Evolutionary conservation across 1,140 invertebrate genomes (phyloP).

Genomic region (Acyrthosiphon pisum): DNA sequence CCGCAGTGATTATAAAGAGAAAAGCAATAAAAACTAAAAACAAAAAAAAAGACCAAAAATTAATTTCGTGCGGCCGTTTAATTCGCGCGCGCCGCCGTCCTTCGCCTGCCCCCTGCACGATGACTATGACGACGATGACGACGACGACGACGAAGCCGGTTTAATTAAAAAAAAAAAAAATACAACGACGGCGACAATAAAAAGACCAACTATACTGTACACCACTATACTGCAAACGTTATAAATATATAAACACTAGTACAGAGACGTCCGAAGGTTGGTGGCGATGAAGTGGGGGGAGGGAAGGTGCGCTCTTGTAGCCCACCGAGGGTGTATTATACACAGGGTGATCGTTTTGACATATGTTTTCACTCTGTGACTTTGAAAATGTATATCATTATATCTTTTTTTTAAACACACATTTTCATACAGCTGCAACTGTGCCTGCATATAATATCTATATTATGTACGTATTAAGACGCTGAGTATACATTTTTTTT

Average conservation of each 20-base stretch:
- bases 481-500: no score
- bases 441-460: no score
- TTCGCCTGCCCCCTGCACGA: not conserved
- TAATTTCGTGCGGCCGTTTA: conserved; percentile 46
- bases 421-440: not conserved
- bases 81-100: not conserved
- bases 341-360: not conserved
- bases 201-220: not conserved
- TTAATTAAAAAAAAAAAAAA: conserved; percentile 47
- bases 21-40: conserved; percentile 13
- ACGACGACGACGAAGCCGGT: not conserved
- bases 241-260: not conserved
- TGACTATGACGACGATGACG: not conserved
- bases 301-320: not conserved
- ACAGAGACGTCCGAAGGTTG: not conserved
- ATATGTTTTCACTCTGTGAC: not conserved
- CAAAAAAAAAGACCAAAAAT: conserved; percentile 34
- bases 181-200: conserved; percentile 17
- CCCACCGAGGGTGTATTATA: not conserved
- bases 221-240: not conserved
- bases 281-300: not conserved
- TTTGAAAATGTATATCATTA: not conserved
- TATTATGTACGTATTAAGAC: not conserved
- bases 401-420: not conserved
- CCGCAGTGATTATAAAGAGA: not conserved